phyloP scores from a whole-genome alignment of 2,888 invertebrate genomes.

The Anticlea derivata region DNA sequence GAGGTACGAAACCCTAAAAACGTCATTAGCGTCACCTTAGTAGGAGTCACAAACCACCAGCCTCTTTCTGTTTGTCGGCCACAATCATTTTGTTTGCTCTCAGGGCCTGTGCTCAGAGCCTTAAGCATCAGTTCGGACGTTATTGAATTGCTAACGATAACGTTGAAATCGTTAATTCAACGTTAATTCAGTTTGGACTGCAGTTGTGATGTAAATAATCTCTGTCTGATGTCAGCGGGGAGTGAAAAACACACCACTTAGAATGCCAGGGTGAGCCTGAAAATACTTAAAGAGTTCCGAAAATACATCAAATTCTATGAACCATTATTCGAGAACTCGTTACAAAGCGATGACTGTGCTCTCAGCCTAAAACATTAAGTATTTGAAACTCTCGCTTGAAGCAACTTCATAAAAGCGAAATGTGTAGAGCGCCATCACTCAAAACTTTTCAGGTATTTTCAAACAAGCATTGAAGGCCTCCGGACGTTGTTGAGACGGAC shows the following conservation, averaged over 20 bases:
- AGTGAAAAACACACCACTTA: too few species aligned
- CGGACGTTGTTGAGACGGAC: conserved; percentile 23
- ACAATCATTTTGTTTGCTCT: conserved; percentile 56
- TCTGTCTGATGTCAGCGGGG: too few species aligned
- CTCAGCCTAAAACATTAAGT: conserved; percentile 40
- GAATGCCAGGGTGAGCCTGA: too few species aligned
- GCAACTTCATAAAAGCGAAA: conserved; percentile 57
- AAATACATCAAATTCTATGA: conserved; percentile 17
- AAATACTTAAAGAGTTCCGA: conserved; percentile 1
- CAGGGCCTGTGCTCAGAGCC: conserved; percentile 43
- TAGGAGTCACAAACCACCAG: conserved; percentile 41
- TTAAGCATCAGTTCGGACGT: background rate
- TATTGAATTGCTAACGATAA: background rate
- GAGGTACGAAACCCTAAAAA: too few species aligned
- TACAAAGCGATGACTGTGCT: conserved; percentile 47
- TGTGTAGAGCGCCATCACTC: conserved; percentile 59
- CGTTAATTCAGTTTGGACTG: too few species aligned
- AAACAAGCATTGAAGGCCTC: conserved; percentile 37
- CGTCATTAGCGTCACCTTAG: too few species aligned
- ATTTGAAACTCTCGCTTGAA: conserved; percentile 40
- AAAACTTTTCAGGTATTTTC: conserved; percentile 54
- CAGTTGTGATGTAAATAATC: too few species aligned
- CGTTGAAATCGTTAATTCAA: too few species aligned
- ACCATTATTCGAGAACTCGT: conserved; percentile 41
- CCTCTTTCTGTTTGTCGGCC: conserved; percentile 51